Percentiles rank a stretch among this genome's conserved stretches.
Conservation (phyloP, 2,888 invertebrate genomes). For the Philereme vetulata region DNA sequence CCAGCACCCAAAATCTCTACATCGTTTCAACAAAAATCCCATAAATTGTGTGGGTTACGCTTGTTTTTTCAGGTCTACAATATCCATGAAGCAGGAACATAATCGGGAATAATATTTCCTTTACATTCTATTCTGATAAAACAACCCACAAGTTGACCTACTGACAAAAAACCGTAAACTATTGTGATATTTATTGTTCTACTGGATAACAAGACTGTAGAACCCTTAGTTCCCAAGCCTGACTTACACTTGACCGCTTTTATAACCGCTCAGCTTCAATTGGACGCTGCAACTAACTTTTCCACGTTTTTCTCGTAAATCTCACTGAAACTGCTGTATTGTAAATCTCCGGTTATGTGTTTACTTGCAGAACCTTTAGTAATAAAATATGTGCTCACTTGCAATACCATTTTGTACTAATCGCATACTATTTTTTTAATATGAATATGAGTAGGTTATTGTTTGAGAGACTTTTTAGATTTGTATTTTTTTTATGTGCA, state of each 20-base stretch:
- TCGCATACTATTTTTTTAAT: no score
- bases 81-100: no score
- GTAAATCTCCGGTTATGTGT: not conserved
- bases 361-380: not conserved
- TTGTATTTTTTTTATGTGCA: no score
- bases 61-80: no score
- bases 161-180: not conserved
- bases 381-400: no score
- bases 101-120: no score
- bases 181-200: conserved; percentile 4
- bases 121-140: not conserved
- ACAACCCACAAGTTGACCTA: not conserved
- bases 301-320: conserved; percentile 19
- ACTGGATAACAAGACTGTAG: conserved; percentile 4
- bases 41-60: no score
- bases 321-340: conserved; percentile 10
- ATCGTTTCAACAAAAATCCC: no score
- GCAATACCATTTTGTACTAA: no score
- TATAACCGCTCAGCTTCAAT: conserved; percentile 23
- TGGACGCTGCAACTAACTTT: conserved; percentile 25
- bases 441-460: no score
- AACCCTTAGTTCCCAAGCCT: conserved; percentile 8
- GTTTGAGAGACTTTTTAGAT: no score
- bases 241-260: conserved; percentile 27
- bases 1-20: no score